phyloP scores from a whole-genome alignment of 2,797 vertebrate genomes.

The Coilia nasus region DNA sequence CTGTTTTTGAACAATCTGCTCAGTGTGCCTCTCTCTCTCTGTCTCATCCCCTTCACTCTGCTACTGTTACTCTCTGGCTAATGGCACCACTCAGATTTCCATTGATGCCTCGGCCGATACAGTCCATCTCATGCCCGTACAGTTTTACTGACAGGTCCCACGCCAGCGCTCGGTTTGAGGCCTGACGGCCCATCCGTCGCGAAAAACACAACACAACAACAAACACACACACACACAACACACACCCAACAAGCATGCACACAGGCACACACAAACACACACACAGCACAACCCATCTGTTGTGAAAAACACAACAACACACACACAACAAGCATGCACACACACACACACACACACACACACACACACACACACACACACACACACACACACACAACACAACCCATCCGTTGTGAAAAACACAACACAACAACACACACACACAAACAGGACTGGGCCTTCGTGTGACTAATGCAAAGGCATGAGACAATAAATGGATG shows the following conservation, averaged over 20 bases:
- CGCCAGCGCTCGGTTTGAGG: slow-evolving; percentile 42
- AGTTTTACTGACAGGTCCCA: slow-evolving; percentile 65
- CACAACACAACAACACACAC: no score
- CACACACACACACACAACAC: no score
- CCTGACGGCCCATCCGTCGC: neutral
- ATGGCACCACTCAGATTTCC: slow-evolving; percentile 82
- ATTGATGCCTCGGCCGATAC: slow-evolving; percentile 76
- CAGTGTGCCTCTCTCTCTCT: slow-evolving; percentile 68
- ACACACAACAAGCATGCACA: no score
- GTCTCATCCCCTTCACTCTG: slow-evolving; percentile 54
- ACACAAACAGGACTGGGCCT: neutral
- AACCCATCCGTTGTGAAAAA: no score
- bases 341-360: no score
- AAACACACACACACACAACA: no score
- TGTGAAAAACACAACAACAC: no score
- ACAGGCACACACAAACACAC: no score
- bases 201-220: neutral
- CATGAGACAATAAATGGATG: neutral
- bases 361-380: no score
- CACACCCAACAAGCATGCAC: no score
- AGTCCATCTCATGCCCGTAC: slow-evolving; percentile 71
- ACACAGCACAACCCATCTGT: no score
- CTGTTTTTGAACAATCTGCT: slow-evolving; percentile 80
- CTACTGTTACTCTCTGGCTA: slow-evolving; percentile 65
- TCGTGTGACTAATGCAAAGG: neutral